Conservation (phyloP, 2,888 invertebrate genomes). For the Peribatodes rhomboidaria region DNA sequence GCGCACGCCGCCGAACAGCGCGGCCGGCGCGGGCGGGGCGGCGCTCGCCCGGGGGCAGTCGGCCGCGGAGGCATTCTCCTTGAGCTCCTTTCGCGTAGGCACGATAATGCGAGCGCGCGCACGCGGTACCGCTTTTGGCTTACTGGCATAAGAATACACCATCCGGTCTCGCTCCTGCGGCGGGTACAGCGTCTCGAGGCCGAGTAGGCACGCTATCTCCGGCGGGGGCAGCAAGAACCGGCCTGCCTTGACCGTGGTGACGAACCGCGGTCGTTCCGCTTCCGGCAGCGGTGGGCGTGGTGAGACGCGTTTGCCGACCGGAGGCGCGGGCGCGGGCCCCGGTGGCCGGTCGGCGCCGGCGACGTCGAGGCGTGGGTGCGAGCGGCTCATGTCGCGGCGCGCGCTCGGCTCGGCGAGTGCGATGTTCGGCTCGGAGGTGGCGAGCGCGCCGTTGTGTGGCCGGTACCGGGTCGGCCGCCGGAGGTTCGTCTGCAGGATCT, state of each 20-base stretch:
- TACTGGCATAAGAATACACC: constrained; percentile 89
- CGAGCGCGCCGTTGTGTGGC: constrained; percentile 54
- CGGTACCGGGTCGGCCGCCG: constrained; percentile 65
- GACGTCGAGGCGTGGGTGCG: constrained; percentile 68
- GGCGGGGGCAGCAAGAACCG: constrained; percentile 92
- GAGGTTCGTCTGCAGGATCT: constrained; percentile 71
- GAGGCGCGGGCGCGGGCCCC: constrained; percentile 12
- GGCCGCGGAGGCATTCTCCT: constrained; percentile 25
- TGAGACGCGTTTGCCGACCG: constrained; percentile 44
- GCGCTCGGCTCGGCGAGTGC: constrained; percentile 21
- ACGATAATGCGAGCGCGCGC: constrained; percentile 49
- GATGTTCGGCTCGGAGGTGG: constrained; percentile 88
- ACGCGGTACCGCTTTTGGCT: constrained; percentile 84
- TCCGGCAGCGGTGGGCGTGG: constrained; percentile 51
- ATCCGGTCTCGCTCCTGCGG: constrained; percentile 67
- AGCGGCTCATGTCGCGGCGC: constrained; percentile 45
- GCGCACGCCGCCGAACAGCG: constrained; percentile 59
- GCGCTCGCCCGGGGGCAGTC: constrained; percentile 29
- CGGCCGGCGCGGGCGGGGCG: constrained; percentile 27
- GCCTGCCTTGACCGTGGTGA: constrained; percentile 93
- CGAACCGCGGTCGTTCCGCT: constrained; percentile 87
- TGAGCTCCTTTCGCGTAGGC: constrained; percentile 43
- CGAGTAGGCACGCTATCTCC: constrained; percentile 89
- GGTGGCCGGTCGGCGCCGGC: neutral
- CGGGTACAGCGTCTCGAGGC: constrained; percentile 80